Percentiles rank a stretch among this genome's conserved stretches.
Conservation (phyloP, 1,140 invertebrate species). For the Sinonovacula constricta region DNA sequence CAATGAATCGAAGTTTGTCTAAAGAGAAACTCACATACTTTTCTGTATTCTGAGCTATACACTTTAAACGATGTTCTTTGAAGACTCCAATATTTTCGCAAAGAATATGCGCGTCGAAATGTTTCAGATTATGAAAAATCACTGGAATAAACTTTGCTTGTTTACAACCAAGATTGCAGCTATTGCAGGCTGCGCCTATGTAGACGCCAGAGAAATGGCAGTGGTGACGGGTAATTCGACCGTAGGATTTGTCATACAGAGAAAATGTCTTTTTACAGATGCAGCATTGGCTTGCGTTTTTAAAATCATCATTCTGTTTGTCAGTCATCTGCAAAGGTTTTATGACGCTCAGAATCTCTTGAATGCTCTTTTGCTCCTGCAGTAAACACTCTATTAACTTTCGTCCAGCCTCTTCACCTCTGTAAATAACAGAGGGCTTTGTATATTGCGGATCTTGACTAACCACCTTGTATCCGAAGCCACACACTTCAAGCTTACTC, state of each 20-base stretch:
- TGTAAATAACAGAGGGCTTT: conserved; percentile 22
- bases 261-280: conserved; percentile 51
- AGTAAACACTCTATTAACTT: conserved; percentile 24
- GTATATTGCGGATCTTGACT: conserved; percentile 9
- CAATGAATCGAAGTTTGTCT: conserved; percentile 42
- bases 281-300: background rate
- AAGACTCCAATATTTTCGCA: conserved; percentile 65
- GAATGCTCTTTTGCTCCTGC: conserved; percentile 8
- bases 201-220: conserved; percentile 33
- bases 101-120: conserved; percentile 76
- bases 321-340: conserved; percentile 5
- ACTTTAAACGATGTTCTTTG: conserved; percentile 65
- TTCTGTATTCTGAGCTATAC: conserved; percentile 77
- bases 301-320: no score
- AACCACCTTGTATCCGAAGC: conserved; percentile 23
- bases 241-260: background rate
- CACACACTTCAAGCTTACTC: conserved; percentile 11
- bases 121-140: conserved; percentile 76
- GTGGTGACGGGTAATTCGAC: conserved; percentile 15
- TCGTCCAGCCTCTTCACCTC: conserved; percentile 11
- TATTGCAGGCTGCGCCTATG: conserved; percentile 22
- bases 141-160: conserved; percentile 63
- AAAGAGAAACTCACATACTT: conserved; percentile 53
- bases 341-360: background rate
- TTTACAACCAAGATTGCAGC: conserved; percentile 36